These are phyloP conservation scores for Rhinolophus sinicus DNA, from an alignment of 2,113 vertebrate genomes.

Conservation along the genomic window DNA sequence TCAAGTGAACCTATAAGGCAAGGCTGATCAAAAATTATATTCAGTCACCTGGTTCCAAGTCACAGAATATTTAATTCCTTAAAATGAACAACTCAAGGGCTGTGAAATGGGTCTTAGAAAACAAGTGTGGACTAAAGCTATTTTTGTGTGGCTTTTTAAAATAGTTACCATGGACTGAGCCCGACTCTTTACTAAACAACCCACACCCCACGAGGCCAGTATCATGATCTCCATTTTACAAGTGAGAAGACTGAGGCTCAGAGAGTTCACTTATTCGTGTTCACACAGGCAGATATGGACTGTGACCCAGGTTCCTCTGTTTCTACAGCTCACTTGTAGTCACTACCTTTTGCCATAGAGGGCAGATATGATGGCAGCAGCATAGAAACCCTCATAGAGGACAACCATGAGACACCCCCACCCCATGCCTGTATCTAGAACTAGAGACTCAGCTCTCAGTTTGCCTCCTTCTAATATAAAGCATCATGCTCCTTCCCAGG, in stretches of 20 bases:
- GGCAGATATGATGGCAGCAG: neutral
- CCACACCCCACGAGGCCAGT: neutral
- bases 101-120: conserved; percentile 50
- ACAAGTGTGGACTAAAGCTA: neutral
- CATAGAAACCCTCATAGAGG: neutral
- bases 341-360: neutral
- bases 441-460: neutral
- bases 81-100: neutral
- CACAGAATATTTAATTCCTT: neutral
- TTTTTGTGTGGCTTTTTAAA: neutral
- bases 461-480: conserved; percentile 17
- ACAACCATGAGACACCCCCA: neutral
- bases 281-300: neutral
- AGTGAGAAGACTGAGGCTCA: neutral
- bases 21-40: neutral
- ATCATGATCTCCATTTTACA: neutral
- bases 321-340: neutral
- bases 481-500: neutral
- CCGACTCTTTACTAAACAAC: neutral
- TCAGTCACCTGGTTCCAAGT: conserved; percentile 28
- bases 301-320: neutral
- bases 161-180: neutral
- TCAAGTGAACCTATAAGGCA: neutral
- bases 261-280: neutral
- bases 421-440: neutral